Conservation (phyloP, 1,140 invertebrate species). For the Ladona fulva region DNA sequence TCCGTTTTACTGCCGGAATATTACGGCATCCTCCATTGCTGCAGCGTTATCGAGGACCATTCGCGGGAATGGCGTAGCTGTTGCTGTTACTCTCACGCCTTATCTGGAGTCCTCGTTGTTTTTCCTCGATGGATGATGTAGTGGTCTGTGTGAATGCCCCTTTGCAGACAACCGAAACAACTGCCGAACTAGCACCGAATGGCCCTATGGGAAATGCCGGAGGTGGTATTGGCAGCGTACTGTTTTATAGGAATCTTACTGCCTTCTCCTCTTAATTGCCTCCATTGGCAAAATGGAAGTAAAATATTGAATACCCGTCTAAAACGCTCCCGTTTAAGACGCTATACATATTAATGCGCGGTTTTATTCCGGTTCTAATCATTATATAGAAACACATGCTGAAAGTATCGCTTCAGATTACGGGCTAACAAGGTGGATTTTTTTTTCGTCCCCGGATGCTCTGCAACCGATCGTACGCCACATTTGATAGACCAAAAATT, state of each 20-base stretch:
- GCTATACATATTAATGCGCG: no score
- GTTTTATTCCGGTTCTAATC: no score
- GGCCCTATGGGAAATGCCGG: neutral
- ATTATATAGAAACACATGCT: no score
- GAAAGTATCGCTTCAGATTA: no score
- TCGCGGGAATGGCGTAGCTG: neutral
- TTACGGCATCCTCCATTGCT: conserved; percentile 2
- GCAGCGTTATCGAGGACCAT: neutral
- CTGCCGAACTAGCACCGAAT: neutral
- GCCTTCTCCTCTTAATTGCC: no score
- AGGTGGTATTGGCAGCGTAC: neutral
- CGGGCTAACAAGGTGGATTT: no score
- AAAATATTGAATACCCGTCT: no score
- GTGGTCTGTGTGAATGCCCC: neutral
- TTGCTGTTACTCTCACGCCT: neutral
- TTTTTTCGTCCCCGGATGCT: no score
- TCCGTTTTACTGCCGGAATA: neutral
- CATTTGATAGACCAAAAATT: no score
- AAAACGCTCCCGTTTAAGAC: no score
- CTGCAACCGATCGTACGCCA: no score
- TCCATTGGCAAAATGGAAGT: no score
- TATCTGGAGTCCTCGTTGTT: neutral
- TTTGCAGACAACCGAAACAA: neutral
- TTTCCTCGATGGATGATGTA: conserved; percentile 1
- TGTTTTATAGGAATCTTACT: neutral